Evolutionary conservation across 2,888 invertebrate species (phyloP).

Genomic region (Alloplasta piceator): DNA sequence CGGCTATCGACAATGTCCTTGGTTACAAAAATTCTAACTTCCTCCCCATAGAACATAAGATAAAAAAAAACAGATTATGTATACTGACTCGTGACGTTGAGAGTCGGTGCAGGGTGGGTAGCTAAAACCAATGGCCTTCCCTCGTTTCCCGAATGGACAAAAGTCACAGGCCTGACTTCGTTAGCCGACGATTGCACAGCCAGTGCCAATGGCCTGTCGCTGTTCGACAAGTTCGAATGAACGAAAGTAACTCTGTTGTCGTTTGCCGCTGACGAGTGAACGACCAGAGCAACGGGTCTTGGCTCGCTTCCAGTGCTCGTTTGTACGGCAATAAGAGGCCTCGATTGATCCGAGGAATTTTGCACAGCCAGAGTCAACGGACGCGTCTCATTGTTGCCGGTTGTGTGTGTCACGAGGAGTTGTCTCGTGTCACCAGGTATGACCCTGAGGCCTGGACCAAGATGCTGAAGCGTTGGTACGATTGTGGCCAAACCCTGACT

Average conservation of each 20-base stretch:
- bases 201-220: slow-evolving; percentile 81
- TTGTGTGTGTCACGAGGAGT: slow-evolving; percentile 79
- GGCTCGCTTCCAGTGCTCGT: slow-evolving; percentile 80
- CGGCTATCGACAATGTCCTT: too few relatives aligned
- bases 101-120: slow-evolving; percentile 79
- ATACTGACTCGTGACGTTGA: slow-evolving; percentile 80
- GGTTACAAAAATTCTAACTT: too few relatives aligned
- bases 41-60: too few relatives aligned
- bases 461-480: slow-evolving; percentile 81
- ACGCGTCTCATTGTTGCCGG: slow-evolving; percentile 78
- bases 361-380: slow-evolving; percentile 78
- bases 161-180: slow-evolving; percentile 80
- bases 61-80: slow-evolving; percentile 22
- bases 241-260: slow-evolving; percentile 82
- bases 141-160: slow-evolving; percentile 81
- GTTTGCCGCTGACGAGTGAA: slow-evolving; percentile 81
- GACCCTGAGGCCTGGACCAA: slow-evolving; percentile 79
- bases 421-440: slow-evolving; percentile 81
- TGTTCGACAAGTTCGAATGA: slow-evolving; percentile 81
- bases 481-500: slow-evolving; percentile 81
- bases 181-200: slow-evolving; percentile 81
- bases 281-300: slow-evolving; percentile 81
- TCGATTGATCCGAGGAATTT: slow-evolving; percentile 77
- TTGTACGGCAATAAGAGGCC: slow-evolving; percentile 80
- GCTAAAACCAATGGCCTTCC: slow-evolving; percentile 79